Conservation (phyloP, 1,140 invertebrate genomes). For the Lasioglossum albipes region DNA sequence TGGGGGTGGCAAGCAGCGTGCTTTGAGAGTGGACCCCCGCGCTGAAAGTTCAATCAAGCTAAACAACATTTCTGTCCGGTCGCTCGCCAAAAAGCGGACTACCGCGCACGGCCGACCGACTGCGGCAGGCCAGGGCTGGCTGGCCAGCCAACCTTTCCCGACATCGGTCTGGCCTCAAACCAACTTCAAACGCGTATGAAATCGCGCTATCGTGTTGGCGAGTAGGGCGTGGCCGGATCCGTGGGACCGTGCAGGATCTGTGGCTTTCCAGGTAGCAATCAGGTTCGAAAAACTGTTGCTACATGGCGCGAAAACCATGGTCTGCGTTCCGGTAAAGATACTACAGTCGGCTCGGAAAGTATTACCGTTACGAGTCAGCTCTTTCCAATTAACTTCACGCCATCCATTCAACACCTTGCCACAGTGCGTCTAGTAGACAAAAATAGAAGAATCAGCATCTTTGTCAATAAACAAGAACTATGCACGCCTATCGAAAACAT, state of each 20-base stretch:
- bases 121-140: constrained; percentile 65
- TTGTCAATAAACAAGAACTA: too few species aligned
- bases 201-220: constrained; percentile 66
- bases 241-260: constrained; percentile 48
- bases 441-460: too few species aligned
- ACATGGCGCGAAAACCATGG: neutral
- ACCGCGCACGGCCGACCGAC: constrained; percentile 63
- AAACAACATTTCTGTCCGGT: constrained; percentile 76
- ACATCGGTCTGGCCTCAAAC: constrained; percentile 73
- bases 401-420: too few species aligned
- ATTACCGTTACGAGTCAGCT: too few species aligned
- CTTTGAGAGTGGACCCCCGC: constrained; percentile 65
- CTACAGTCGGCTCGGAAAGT: too few species aligned
- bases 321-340: neutral
- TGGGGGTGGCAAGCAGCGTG: constrained; percentile 38
- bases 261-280: constrained; percentile 49
- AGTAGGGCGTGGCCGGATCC: constrained; percentile 56
- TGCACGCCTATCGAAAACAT: too few species aligned
- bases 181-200: constrained; percentile 77
- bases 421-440: too few species aligned
- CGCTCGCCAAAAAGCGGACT: constrained; percentile 72
- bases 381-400: too few species aligned
- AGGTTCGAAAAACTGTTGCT: constrained; percentile 42
- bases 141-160: constrained; percentile 72
- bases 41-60: constrained; percentile 76